Evolutionary conservation across 2,797 vertebrate species (phyloP).

Genomic region (Falco concolor): DNA sequence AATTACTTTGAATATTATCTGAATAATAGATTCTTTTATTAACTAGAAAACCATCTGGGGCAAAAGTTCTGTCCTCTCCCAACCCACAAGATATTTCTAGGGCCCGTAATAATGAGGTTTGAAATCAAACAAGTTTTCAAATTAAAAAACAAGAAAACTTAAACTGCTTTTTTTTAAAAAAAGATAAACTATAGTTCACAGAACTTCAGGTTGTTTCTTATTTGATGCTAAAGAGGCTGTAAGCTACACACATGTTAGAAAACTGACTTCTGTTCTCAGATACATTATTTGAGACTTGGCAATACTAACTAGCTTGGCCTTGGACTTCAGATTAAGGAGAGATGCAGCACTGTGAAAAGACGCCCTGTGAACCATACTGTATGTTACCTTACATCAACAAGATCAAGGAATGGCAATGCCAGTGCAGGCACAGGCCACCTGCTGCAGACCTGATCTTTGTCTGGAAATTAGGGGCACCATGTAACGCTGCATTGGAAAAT

Average conservation of each 20-base stretch:
- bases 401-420: background rate
- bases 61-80: background rate
- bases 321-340: background rate
- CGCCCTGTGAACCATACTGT: background rate
- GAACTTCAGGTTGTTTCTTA: background rate
- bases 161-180: background rate
- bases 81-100: background rate
- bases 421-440: background rate
- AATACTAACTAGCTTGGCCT: background rate
- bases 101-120: background rate
- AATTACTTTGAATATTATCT: background rate
- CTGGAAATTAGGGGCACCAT: background rate
- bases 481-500: background rate
- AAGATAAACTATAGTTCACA: background rate
- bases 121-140: background rate
- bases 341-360: background rate
- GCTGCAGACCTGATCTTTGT: background rate
- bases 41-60: background rate
- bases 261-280: background rate
- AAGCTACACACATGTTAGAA: background rate
- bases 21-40: background rate
- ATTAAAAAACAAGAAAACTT: background rate
- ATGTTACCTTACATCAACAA: background rate
- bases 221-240: background rate
- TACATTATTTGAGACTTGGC: background rate